These are phyloP conservation scores for Typhlomys cinereus DNA, from an alignment of 2,113 vertebrate genomes.

Conservation along the genomic window DNA sequence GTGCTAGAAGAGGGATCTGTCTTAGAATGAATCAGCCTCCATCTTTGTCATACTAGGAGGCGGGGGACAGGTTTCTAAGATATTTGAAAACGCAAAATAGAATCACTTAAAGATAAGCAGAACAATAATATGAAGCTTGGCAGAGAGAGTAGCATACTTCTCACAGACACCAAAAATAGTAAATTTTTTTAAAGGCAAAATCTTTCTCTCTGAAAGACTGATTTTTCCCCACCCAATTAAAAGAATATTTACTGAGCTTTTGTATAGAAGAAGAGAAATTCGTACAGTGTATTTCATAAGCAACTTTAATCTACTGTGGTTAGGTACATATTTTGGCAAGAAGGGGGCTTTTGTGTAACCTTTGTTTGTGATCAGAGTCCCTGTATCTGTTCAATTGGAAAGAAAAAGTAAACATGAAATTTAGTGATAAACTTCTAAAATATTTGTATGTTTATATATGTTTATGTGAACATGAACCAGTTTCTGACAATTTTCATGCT, in stretches of 20 bases:
- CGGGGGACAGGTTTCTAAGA: not conserved
- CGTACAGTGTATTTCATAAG: slow-evolving; percentile 37
- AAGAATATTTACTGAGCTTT: slow-evolving; percentile 53
- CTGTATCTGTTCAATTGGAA: slow-evolving; percentile 9
- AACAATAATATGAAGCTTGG: not conserved
- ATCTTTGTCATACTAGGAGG: not conserved
- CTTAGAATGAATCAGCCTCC: not conserved
- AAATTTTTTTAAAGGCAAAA: slow-evolving; percentile 49
- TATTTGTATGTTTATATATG: not conserved
- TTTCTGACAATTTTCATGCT: slow-evolving; percentile 4
- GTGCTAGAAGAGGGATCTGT: not conserved
- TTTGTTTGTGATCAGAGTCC: slow-evolving; percentile 36
- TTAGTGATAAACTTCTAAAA: slow-evolving; percentile 3
- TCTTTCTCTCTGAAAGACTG: slow-evolving; percentile 35
- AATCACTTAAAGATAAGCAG: slow-evolving; percentile 25
- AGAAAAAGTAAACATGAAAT: not conserved
- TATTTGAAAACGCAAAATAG: not conserved
- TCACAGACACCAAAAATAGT: not conserved
- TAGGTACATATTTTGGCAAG: slow-evolving; percentile 44
- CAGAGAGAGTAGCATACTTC: not conserved
- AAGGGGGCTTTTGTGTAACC: not conserved
- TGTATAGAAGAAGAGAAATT: slow-evolving; percentile 46
- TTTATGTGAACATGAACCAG: not conserved
- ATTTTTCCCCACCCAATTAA: not conserved
- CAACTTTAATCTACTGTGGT: not conserved